phyloP scores from a whole-genome alignment of 2,888 invertebrate species.

The Agrenia bidenticulata region DNA sequence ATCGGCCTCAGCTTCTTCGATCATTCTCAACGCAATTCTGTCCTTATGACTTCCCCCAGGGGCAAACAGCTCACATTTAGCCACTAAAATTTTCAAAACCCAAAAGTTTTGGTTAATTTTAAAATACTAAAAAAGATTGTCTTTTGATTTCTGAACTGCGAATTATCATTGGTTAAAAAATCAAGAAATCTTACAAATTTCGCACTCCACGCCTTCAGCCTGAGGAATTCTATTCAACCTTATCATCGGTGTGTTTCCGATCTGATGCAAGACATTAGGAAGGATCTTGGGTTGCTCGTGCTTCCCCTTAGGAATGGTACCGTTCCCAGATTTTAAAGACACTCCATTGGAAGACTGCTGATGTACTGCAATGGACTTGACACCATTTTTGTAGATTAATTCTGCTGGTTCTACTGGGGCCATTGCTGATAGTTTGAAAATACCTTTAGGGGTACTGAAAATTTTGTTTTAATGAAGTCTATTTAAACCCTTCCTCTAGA shows the following conservation, averaged over 20 bases:
- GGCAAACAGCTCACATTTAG: slow-evolving; percentile 95
- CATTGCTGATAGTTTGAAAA: background rate
- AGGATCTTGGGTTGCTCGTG: slow-evolving; percentile 60
- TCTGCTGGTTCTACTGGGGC: background rate
- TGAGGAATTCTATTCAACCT: slow-evolving; percentile 76
- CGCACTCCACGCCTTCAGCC: slow-evolving; percentile 75
- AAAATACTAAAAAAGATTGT: background rate
- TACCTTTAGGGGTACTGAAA: background rate
- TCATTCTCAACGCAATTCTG: slow-evolving; percentile 71
- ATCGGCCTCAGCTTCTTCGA: slow-evolving; percentile 52
- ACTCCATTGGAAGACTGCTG: background rate
- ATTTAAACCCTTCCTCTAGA: too few species aligned
- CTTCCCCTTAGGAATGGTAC: background rate
- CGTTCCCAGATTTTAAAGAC: background rate
- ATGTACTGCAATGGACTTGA: background rate
- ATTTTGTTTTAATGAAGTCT: too few species aligned
- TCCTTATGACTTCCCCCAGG: slow-evolving; percentile 97
- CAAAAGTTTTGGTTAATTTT: background rate
- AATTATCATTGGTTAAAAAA: too few species aligned
- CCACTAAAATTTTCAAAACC: slow-evolving; percentile 66
- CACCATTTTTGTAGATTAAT: background rate
- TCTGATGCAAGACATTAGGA: slow-evolving; percentile 70
- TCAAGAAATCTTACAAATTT: slow-evolving; percentile 78
- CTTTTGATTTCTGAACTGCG: background rate
- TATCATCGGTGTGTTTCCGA: slow-evolving; percentile 83